Evolutionary conservation across 2,888 invertebrate species (phyloP).

Genomic region (Cantharis flavilabris): DNA sequence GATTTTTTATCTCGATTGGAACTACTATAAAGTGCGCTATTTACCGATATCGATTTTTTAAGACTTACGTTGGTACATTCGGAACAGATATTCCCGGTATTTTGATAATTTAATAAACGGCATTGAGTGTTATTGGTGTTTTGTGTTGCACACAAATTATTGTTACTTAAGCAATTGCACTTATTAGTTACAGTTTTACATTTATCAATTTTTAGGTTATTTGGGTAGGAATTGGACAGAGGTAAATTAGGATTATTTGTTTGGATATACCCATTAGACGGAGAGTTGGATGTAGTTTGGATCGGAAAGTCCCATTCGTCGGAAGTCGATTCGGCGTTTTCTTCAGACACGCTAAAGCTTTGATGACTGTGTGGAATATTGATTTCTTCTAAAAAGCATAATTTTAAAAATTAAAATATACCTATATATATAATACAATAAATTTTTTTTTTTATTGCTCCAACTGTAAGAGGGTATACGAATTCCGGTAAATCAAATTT

Average conservation of each 20-base stretch:
- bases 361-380: not conserved
- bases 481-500: not conserved
- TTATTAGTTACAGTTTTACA: not conserved
- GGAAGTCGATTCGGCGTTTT: not conserved
- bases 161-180: constrained; percentile 18
- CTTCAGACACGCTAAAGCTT: not conserved
- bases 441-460: too few species aligned
- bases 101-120: not conserved
- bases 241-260: not conserved
- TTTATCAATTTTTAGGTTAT: not conserved
- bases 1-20: constrained; percentile 4
- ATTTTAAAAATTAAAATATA: too few species aligned
- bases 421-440: too few species aligned
- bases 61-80: constrained; percentile 17
- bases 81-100: not conserved
- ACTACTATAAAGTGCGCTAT: constrained; percentile 35
- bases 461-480: too few species aligned
- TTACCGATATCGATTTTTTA: constrained; percentile 41
- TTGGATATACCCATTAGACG: constrained; percentile 33
- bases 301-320: constrained; percentile 18
- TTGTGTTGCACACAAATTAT: constrained; percentile 5
- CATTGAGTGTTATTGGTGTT: not conserved
- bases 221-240: constrained; percentile 14
- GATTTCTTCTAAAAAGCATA: not conserved
- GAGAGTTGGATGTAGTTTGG: constrained; percentile 14